These are phyloP conservation scores for Trypoxylon attenuatum DNA, from an alignment of 2,888 invertebrate genomes.

Conservation along the genomic window DNA sequence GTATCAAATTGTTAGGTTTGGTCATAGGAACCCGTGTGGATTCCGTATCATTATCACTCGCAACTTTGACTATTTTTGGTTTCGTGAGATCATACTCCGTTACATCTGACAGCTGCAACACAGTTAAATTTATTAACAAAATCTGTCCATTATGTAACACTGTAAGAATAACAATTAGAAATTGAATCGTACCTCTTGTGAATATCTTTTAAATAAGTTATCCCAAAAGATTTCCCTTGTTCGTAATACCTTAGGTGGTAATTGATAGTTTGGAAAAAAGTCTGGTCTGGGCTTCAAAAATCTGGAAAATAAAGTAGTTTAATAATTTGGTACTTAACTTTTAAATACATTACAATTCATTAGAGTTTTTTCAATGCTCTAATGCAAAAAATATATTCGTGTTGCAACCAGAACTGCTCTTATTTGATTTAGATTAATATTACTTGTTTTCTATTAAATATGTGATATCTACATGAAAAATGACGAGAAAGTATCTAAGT, in stretches of 20 bases:
- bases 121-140: conserved; percentile 41
- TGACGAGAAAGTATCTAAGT: too few relatives aligned
- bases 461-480: too few relatives aligned
- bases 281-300: neutral
- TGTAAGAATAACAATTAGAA: conserved; percentile 5
- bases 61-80: conserved; percentile 5
- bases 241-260: neutral
- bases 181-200: neutral
- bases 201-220: neutral
- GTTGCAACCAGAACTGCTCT: too few relatives aligned
- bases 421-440: too few relatives aligned
- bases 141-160: conserved; percentile 38
- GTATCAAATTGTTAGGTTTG: conserved; percentile 53
- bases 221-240: neutral
- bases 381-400: too few relatives aligned
- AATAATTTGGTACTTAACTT: neutral
- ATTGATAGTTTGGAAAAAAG: neutral
- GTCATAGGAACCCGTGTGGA: conserved; percentile 37
- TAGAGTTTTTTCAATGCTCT: too few relatives aligned
- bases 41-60: neutral
- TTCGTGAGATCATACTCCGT: conserved; percentile 41
- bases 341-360: neutral
- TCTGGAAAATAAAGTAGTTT: neutral
- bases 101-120: conserved; percentile 44
- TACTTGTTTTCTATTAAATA: too few relatives aligned